Percentiles rank a stretch among this genome's conserved stretches.
Evolutionary conservation across 2,113 vertebrate genomes (phyloP).

Genomic region (Gasterosteus nipponicus): DNA sequence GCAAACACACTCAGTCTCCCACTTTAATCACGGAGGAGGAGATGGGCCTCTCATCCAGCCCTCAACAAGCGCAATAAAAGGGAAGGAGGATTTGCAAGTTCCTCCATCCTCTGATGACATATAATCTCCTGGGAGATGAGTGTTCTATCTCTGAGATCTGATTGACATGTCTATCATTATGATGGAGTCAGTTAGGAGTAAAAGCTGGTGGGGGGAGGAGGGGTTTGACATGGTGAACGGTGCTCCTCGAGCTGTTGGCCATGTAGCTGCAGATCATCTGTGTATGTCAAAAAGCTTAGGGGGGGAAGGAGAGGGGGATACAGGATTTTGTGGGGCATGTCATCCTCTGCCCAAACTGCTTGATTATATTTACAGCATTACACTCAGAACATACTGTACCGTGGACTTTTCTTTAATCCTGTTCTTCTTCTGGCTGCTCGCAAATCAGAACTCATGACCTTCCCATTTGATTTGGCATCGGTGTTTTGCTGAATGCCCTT

Average conservation of each 20-base stretch:
- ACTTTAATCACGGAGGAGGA: constrained; percentile 82
- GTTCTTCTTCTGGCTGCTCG: background rate
- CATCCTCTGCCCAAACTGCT: constrained; percentile 4
- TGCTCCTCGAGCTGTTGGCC: constrained; percentile 40
- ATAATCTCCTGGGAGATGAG: constrained; percentile 82
- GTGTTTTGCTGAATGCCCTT: background rate
- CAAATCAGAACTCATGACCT: background rate
- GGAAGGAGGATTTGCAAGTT: constrained; percentile 79
- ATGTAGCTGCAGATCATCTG: constrained; percentile 45
- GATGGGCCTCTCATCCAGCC: constrained; percentile 66
- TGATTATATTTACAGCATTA: background rate
- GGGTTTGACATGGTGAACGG: constrained; percentile 29
- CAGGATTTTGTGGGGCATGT: background rate
- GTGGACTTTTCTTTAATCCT: background rate
- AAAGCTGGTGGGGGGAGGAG: constrained; percentile 41
- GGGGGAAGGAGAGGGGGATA: constrained; percentile 5
- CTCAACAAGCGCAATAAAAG: constrained; percentile 51
- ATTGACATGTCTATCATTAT: constrained; percentile 76
- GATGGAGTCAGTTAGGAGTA: constrained; percentile 41
- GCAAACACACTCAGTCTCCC: constrained; percentile 76
- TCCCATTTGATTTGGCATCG: background rate
- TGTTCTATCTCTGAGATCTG: constrained; percentile 73
- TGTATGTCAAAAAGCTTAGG: constrained; percentile 46
- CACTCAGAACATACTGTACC: background rate
- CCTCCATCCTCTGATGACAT: constrained; percentile 80